These are phyloP conservation scores for Drosophila sturtevanti DNA, from an alignment of 1,140 invertebrate species.

Conservation along the genomic window DNA sequence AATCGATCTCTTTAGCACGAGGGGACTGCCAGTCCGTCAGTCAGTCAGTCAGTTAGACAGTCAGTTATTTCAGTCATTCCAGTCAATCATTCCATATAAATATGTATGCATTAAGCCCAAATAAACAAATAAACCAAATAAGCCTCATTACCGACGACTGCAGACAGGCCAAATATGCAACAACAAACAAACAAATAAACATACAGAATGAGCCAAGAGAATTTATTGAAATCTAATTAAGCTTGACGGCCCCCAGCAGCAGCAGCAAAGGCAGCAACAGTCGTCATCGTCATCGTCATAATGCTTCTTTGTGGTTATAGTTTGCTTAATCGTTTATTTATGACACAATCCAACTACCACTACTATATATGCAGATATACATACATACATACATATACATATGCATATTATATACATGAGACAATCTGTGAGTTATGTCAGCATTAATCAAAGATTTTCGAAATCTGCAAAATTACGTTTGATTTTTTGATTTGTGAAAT, in stretches of 20 bases:
- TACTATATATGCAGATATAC: not conserved
- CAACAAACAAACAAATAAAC: constrained; percentile 31
- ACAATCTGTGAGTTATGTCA: not conserved
- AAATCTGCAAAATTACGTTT: not conserved
- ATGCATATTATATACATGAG: not conserved
- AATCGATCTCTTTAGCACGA: constrained; percentile 54
- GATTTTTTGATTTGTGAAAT: not conserved
- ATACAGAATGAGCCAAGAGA: constrained; percentile 9
- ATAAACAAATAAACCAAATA: constrained; percentile 76
- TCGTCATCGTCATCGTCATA: constrained; percentile 16
- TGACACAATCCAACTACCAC: constrained; percentile 27
- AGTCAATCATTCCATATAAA: constrained; percentile 49
- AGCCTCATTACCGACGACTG: constrained; percentile 66
- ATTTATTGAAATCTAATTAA: constrained; percentile 74
- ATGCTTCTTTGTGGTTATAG: constrained; percentile 43
- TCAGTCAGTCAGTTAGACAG: constrained; percentile 42
- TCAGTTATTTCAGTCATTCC: constrained; percentile 43
- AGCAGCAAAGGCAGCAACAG: constrained; percentile 3
- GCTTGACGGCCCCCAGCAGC: constrained; percentile 43
- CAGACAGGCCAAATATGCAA: constrained; percentile 35
- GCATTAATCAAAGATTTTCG: not conserved
- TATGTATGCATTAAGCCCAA: constrained; percentile 68
- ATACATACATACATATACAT: not conserved
- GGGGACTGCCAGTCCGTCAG: constrained; percentile 33
- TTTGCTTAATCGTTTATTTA: constrained; percentile 74